These are phyloP conservation scores for Albula goreensis DNA, from an alignment of 2,113 vertebrate species.

Conservation along the genomic window DNA sequence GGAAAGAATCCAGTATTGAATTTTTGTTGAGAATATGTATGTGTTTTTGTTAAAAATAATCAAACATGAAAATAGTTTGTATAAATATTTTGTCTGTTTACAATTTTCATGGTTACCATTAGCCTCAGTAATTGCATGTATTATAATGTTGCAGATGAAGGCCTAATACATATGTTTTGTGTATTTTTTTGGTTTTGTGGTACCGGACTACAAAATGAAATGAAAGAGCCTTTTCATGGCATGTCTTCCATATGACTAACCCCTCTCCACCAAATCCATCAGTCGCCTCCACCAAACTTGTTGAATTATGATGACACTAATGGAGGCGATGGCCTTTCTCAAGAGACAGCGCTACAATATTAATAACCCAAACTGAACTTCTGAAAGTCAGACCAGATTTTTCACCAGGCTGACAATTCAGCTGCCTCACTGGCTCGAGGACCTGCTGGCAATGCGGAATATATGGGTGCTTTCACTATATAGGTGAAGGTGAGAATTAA, in stretches of 20 bases:
- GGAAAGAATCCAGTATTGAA: no score
- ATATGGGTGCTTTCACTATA: not conserved
- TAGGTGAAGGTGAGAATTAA: not conserved
- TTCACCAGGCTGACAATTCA: not conserved
- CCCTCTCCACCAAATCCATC: not conserved
- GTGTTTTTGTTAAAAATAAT: no score
- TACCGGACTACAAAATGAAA: no score
- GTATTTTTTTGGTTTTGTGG: no score
- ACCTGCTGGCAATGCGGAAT: not conserved
- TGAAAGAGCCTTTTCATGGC: not conserved
- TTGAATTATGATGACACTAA: constrained; percentile 39
- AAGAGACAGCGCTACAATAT: constrained; percentile 25
- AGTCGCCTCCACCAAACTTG: not conserved
- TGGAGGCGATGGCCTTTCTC: constrained; percentile 42
- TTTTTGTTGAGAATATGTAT: no score
- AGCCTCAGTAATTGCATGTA: no score
- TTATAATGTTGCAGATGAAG: no score
- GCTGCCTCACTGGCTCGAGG: not conserved
- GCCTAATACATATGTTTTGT: no score
- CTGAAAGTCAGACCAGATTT: not conserved
- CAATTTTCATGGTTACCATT: no score
- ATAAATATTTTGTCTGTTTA: no score
- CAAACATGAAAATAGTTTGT: no score
- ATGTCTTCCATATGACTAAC: not conserved
- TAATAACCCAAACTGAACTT: constrained; percentile 31